Evolutionary conservation across 2,797 vertebrate genomes (phyloP), one percentile per base, ranked within the genome.

Genomic region (Halcyon smyrnensis): DNA sequence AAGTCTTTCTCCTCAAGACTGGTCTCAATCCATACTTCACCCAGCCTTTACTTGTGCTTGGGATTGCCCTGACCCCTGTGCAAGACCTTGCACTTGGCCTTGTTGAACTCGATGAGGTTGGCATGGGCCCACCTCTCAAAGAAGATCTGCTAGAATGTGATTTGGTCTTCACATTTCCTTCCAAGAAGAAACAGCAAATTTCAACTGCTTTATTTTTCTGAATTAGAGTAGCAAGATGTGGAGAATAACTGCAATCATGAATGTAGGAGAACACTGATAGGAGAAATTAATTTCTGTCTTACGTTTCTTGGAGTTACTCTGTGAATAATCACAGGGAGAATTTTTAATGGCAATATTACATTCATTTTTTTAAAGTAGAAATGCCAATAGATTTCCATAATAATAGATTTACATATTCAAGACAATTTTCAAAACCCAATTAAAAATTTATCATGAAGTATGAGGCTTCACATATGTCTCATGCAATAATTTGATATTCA

Each of bases 301-400:
- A 67, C 10, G 17, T 64, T 87, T 88, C 53, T 89, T 62, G 24
- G 57, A 85, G 21, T 75, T 87, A 91, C 53, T 91, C 30, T 71
- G 63, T 68, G 79, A 92, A 90, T 88, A 89, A 93, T 90, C 57
- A 86, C 73, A 78, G 81, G 43, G 11, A 80, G 67, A 87, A 69
- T 73, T 50, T 92, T 76, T 84, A 83, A 75, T 79, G 36, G 21
- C 41, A 91, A 36, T 68, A 51, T 65, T 68, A 65, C 27, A 78
- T 83, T 91, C 4, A 91, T 85, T 63, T 94, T 21, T 77, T 77
- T 28, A 43, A 96, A 90, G 75, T 68, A 71, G 73, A 91, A 78
- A 59, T 87, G 74, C 27, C 36, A 82, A 16, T 43, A 76, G 28
- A 89, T 87, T 90, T 94, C 15, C 25, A 85, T 77, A 87, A 79